Evolutionary conservation across 2,888 invertebrate genomes (phyloP), one percentile per base, ranked within the genome.

Genomic region (Idaea aversata): DNA sequence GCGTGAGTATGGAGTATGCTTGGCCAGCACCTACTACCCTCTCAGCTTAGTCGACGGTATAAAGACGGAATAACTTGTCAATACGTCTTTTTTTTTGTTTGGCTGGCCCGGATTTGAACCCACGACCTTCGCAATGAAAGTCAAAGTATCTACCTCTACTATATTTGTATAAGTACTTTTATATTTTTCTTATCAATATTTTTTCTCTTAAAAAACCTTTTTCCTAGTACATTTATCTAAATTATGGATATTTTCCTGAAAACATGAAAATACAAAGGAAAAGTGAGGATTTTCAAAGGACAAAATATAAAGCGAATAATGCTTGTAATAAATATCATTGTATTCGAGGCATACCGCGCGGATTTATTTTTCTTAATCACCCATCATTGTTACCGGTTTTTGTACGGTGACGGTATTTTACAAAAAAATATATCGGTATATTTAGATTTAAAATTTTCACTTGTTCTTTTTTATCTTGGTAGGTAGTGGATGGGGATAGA

Each of bases 361-460:
- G 47, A 47, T 47, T 47, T 47, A 47, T 47, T 47, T 36, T 47
- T 47, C 47, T 47, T 47, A 47, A 47, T 47, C 6, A 47, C 47
- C 47, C 47, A 10, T 47, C 47, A 47, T 47, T 47, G 7, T 47
- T 13, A 47, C 47, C 10, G 47, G 10, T 65, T 36, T 66, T 69
- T 57, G 64, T 10, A 47, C 10, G 3, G 10, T 47, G 10, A 7
- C 47, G 47, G 47, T 47, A 6, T 47, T 47, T 47, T 7, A 13
- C 47, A 47, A 47, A 7, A 0, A 47, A 38, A 38, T 10, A 10
- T 47, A 47, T 4, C 47, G 47, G 47, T 47, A 13, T 47, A 47
- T 47, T 47, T 47, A 36, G 4, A 13, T 47, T 47, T 47, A 5
- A 47, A 47, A 7, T 47, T 47, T 47, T 47, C 25, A 3, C 25